Conservation (phyloP, 2,113 vertebrate species). For the Centropristis striata region DNA sequence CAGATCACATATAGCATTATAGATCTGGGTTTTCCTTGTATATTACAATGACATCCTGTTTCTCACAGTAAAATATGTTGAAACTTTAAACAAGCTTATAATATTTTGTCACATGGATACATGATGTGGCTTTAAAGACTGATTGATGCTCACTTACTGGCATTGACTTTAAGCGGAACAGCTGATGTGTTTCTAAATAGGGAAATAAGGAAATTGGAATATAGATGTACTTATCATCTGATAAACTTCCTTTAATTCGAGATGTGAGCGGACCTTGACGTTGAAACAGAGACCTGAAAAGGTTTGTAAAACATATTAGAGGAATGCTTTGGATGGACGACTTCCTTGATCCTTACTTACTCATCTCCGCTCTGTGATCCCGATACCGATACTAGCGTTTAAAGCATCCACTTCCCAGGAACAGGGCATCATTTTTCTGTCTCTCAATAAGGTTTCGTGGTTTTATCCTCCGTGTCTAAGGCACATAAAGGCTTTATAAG, state of each 20-base stretch:
- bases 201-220: conserved; percentile 57
- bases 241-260: conserved; percentile 57
- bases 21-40: neutral
- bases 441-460: conserved; percentile 77
- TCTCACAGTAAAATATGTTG: neutral
- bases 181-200: conserved; percentile 55
- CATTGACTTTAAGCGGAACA: conserved; percentile 56
- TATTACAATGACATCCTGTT: neutral
- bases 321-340: conserved; percentile 65
- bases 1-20: neutral
- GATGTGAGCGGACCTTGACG: conserved; percentile 36
- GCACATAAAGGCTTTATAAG: conserved; percentile 86
- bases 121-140: neutral
- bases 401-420: conserved; percentile 63
- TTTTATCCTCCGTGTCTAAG: conserved; percentile 76
- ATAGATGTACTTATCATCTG: conserved; percentile 47
- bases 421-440: conserved; percentile 67
- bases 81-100: neutral
- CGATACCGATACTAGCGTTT: conserved; percentile 67
- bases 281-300: conserved; percentile 70
- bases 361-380: conserved; percentile 68
- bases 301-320: conserved; percentile 77
- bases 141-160: conserved; percentile 20
- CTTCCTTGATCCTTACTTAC: conserved; percentile 74
- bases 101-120: neutral